Percentiles rank a stretch among this genome's conserved stretches.
Conservation (phyloP, 2,113 vertebrate species). For the Ailuropoda melanoleuca region DNA sequence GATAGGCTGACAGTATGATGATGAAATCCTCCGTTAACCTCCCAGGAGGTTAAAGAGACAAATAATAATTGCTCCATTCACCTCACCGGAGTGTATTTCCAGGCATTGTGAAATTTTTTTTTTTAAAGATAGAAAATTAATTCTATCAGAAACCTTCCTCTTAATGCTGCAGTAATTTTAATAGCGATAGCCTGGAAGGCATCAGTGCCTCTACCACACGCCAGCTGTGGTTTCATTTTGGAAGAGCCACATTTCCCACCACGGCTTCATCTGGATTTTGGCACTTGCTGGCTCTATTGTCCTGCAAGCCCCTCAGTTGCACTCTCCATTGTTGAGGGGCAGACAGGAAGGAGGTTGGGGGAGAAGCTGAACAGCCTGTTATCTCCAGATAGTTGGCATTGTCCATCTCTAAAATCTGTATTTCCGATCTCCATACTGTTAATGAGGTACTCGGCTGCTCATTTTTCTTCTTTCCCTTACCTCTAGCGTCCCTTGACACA, state of each 20-base stretch:
- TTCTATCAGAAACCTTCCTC: not conserved
- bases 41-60: not conserved
- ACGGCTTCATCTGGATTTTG: not conserved
- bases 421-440: not conserved
- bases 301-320: rapidly evolving
- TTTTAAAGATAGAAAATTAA: not conserved
- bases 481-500: not conserved
- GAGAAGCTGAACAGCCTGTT: not conserved
- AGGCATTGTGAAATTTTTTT: not conserved
- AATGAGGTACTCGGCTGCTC: too few relatives aligned
- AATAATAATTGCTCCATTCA: not conserved
- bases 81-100: not conserved
- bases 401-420: not conserved
- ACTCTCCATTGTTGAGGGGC: not conserved
- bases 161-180: not conserved
- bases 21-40: not conserved
- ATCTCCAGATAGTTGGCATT: not conserved
- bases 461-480: not conserved
- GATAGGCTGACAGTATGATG: not conserved
- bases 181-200: rapidly evolving
- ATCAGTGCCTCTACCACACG: not conserved
- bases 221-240: not conserved
- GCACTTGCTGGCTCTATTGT: not conserved
- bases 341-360: not conserved
- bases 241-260: not conserved